Conservation (phyloP, 2,888 invertebrate species). For the Agrotis clavis region DNA sequence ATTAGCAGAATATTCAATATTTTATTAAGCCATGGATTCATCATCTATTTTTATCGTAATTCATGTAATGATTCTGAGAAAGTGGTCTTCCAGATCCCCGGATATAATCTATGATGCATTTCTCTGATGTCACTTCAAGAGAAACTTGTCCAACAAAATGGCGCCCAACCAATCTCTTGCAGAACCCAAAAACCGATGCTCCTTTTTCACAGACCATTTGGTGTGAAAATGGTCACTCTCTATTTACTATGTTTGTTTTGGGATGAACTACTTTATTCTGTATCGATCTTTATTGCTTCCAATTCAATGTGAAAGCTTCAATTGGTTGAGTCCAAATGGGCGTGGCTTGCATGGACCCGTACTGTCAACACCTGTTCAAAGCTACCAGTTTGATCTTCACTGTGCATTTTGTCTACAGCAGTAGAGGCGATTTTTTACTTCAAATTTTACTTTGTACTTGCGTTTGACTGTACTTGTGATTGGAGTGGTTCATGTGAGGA, state of each 20-base stretch:
- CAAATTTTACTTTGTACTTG: not conserved
- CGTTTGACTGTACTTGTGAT: constrained; percentile 24
- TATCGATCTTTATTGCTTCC: constrained; percentile 74
- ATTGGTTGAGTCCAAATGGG: constrained; percentile 54
- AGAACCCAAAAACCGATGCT: constrained; percentile 73
- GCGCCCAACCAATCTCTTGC: not conserved
- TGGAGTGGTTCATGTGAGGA: constrained; percentile 35
- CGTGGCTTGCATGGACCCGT: constrained; percentile 24
- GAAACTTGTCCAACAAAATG: not conserved
- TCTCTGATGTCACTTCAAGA: not conserved
- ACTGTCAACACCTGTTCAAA: not conserved
- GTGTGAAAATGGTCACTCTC: constrained; percentile 78
- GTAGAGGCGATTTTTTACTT: not conserved
- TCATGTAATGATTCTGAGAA: too few species aligned
- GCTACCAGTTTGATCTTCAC: not conserved
- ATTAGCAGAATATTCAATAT: too few species aligned
- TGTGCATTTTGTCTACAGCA: not conserved
- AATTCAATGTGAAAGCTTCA: constrained; percentile 77
- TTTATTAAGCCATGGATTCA: too few species aligned
- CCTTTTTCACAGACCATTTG: constrained; percentile 84
- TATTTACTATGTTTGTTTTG: constrained; percentile 78
- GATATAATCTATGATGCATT: too few species aligned
- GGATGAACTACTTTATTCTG: constrained; percentile 72
- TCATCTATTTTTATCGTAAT: too few species aligned
- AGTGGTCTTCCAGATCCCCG: too few species aligned